phyloP scores from a whole-genome alignment of 92 coral and sea anemone genomes.

The Porites divaricata region DNA sequence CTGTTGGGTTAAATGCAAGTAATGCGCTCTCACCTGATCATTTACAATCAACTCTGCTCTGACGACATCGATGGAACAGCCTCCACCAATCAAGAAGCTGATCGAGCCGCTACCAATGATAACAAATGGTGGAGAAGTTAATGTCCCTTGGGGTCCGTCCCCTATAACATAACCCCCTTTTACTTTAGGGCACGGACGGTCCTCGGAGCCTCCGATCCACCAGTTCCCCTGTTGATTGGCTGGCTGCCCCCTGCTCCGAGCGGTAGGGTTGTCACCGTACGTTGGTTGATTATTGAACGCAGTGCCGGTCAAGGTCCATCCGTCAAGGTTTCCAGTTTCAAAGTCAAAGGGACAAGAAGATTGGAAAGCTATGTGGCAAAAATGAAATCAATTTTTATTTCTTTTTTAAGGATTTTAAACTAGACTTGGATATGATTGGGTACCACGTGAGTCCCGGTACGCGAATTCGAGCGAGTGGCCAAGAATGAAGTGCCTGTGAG shows the following conservation, averaged over 20 bases:
- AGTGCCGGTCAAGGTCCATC: background rate
- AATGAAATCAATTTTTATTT: background rate
- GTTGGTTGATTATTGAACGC: background rate
- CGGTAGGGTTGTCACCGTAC: background rate
- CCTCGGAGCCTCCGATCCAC: background rate
- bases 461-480: no score
- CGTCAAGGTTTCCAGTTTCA: background rate
- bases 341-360: background rate
- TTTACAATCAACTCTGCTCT: conserved; percentile 63
- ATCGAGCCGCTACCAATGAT: conserved; percentile 23
- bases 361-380: background rate
- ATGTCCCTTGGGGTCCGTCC: background rate
- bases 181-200: background rate
- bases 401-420: background rate
- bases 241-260: background rate
- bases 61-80: conserved; percentile 43
- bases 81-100: conserved; percentile 65
- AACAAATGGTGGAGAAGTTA: background rate
- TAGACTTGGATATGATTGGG: background rate
- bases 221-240: background rate
- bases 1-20: background rate
- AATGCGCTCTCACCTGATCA: background rate
- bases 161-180: background rate
- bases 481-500: no score
- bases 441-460: no score